Base-by-base conservation (phyloP, 2,888 invertebrate genomes). In the Malachius bipustulatus region DNA sequence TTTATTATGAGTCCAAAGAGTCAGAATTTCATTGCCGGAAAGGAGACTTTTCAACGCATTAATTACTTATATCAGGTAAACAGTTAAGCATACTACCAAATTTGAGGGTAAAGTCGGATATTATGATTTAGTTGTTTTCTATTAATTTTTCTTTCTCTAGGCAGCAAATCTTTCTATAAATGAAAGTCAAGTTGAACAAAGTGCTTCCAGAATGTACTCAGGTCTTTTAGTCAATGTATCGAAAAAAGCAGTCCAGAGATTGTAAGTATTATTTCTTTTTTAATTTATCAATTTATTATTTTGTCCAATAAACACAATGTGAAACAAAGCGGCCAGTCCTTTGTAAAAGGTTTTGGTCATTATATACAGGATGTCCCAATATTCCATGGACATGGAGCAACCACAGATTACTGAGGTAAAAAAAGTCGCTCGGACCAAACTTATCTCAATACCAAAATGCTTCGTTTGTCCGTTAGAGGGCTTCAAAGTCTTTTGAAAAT, bases 41-140 rank as follows among this genome's bases (percentile, higher is more conserved):
- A 75, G 53, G 77, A 78, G 55, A 66, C 71, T 14, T 75, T 79
- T 51, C 73, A 77, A 50, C 64, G 79, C 38, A 75, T 80, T 56
- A 79, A 79, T 57, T 79, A 70, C 52, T 61, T 80, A 14, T 75
- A 77, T 56, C 79, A 79, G 62, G 77, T 75, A 60, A 51, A 32
- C 32, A 15, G 11, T 6, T 28, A 8, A 28, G 11, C 4, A 9
- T 9, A 9, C 6, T 28, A 28, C 11, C 29, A 8, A 4, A n/a
- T n/a, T n/a, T 28, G 9, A 28, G 10, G 6, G 6, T 11, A 6
- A n/a, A 11, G 4, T 28, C 4, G 28, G n/a, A 28, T n/a, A 4
- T 28, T 9, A 4, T 16, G 11, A 8, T 4, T 35, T 4, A 26
- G 6, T 4, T n/a, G 3, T 26, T 15, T 26, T 26, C 14, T 14